Conservation (phyloP, 2,888 invertebrate species). For the Ectropis crepuscularia region DNA sequence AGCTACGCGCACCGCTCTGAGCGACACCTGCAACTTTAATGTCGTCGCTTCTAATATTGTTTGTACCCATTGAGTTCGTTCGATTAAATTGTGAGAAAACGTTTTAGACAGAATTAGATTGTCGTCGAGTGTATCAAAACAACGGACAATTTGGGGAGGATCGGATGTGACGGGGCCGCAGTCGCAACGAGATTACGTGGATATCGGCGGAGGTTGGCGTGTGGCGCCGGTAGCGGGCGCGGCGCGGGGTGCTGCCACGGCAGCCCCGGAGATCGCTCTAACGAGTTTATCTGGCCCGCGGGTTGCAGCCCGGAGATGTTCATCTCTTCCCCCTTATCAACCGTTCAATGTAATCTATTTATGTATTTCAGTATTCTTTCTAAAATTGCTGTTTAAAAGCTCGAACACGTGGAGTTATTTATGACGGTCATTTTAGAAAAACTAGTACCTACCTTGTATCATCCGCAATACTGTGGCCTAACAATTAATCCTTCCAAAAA, state of each 20-base stretch:
- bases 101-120: conserved; percentile 76
- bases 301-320: conserved; percentile 70
- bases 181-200: conserved; percentile 79
- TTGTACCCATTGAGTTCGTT: conserved; percentile 48
- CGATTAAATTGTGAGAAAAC: conserved; percentile 63
- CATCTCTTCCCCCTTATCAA: conserved; percentile 71
- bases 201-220: conserved; percentile 56
- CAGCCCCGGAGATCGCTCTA: conserved; percentile 74
- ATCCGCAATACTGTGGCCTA: no score
- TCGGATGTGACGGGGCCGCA: conserved; percentile 74
- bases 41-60: conserved; percentile 60
- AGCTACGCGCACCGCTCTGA: conserved; percentile 68
- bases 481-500: no score
- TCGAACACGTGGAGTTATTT: no score
- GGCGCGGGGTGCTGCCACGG: conserved; percentile 52
- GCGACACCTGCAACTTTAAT: conserved; percentile 62
- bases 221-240: conserved; percentile 56
- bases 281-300: conserved; percentile 84
- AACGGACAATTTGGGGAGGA: conserved; percentile 77
- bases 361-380: conserved; percentile 33
- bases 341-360: conserved; percentile 70
- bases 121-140: conserved; percentile 63
- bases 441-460: no score
- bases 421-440: no score
- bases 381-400: conserved; percentile 11